These are phyloP conservation scores for Acanthopagrus latus DNA, from an alignment of 2,797 vertebrate species.

Conservation along the genomic window DNA sequence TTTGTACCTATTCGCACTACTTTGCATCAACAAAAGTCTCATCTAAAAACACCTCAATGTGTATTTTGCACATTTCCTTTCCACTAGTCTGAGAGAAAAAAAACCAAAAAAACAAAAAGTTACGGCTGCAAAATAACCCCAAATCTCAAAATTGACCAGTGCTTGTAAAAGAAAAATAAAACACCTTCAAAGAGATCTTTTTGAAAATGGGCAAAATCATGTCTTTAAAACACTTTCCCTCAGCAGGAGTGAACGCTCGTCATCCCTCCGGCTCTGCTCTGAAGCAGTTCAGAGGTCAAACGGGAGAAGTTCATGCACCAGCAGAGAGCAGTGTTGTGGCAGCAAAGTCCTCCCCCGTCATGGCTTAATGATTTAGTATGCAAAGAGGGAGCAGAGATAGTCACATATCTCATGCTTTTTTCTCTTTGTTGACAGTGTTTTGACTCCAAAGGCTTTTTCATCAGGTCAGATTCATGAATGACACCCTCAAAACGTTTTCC, in stretches of 20 bases:
- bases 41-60: no score
- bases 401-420: conserved; percentile 49
- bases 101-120: no score
- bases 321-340: conserved; percentile 88
- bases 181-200: neutral
- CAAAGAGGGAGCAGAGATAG: conserved; percentile 70
- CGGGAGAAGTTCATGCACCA: conserved; percentile 68
- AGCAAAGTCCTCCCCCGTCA: conserved; percentile 64
- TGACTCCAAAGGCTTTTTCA: conserved; percentile 74
- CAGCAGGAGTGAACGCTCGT: neutral
- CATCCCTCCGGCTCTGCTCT: conserved; percentile 12
- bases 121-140: no score
- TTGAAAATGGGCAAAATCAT: neutral
- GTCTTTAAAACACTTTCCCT: neutral
- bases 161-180: no score
- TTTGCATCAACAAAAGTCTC: no score
- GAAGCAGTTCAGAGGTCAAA: conserved; percentile 56
- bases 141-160: no score
- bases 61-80: no score
- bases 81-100: no score
- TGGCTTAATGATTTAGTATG: conserved; percentile 64
- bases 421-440: conserved; percentile 66
- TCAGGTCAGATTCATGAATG: conserved; percentile 75
- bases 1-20: no score
- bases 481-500: conserved; percentile 47